Base-by-base conservation (phyloP, 2,113 vertebrate species). In the Podocnemis expansa region DNA sequence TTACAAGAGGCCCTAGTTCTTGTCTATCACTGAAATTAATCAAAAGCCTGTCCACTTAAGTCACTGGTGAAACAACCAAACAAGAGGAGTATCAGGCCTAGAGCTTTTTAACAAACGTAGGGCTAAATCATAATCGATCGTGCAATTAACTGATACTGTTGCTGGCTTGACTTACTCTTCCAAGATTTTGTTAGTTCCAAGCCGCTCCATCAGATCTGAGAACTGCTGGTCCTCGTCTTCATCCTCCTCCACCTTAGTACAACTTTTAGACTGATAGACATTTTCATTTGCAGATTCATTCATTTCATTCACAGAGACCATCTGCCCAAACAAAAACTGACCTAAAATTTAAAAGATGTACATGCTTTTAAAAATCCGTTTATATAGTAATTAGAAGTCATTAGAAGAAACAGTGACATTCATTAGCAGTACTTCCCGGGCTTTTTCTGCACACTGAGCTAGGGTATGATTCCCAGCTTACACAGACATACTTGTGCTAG, bases 181-280 rank as follows among this genome's bases (percentile, higher is more conserved):
- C 95, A 99, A 98, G 93, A 99, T 88, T 2, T 95, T 99, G 83
- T 97, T 98, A 67, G 98, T 99, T 88, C 99, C 99, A 10, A 99
- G 98, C 38, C 78, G 98, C 82, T 99, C 98, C 98, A 99, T 98
- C 21, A 99, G 97, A 97, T 97, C 96, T 90, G 97, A 97, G 95
- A 99, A 99, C 84, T 99, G 98, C 55, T 98, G 97, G 91, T 98
- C 98, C 75, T 99, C 99, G 43, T 99, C 99, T 0, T 98, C 98
- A 12, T 98, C 97, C 60, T 98, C 97, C 11, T 55, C 84, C 41
- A 19, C 45, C 3, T 54, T 60, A 2, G 38, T 92, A 51, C 67
- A 3, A 9, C 25, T 94, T 79, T 96, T 96, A 79, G 93, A 96
- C 79, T 98, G 97, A 93, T 98, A 98, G 3, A 97, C 85, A 41